A percentile compares a stretch with the other conserved stretches of the same genome.
Conservation (phyloP, 2,888 invertebrate species). For the Lasius fuliginosus region DNA sequence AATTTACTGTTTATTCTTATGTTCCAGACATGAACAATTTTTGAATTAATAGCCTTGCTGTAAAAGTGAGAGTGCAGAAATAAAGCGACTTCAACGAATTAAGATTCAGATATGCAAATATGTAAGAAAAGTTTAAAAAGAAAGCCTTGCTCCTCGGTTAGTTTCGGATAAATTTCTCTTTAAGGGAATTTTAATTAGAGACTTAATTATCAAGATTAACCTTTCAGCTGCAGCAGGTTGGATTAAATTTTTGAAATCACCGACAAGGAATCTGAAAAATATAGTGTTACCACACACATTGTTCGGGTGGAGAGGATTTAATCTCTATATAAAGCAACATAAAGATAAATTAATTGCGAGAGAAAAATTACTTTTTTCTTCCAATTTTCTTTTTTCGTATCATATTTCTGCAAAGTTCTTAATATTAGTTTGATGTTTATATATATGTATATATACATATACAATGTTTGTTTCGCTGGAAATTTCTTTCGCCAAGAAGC, state of each 20-base stretch:
- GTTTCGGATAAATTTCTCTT: neutral
- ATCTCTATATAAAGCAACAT: neutral
- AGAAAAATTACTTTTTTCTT: neutral
- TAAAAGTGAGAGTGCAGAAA: neutral
- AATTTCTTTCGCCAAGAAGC: neutral
- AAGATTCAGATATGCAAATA: conserved; percentile 4
- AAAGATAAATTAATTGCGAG: neutral
- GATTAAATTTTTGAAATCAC: neutral
- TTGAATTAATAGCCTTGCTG: neutral
- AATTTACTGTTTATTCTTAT: neutral
- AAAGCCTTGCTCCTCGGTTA: neutral
- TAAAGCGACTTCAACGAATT: conserved; percentile 3
- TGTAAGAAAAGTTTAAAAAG: conserved; percentile 3
- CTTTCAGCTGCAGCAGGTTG: neutral
- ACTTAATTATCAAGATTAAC: neutral
- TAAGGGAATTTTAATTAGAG: conserved; percentile 25
- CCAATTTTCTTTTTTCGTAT: neutral
- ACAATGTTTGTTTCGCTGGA: neutral
- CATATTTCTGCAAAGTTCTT: neutral
- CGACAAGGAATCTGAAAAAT: neutral
- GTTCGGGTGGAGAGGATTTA: neutral
- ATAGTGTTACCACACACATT: neutral
- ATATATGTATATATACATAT: neutral
- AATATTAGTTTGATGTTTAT: neutral
- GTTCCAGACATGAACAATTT: neutral